A percentile compares a stretch with the other conserved stretches of the same genome.
Evolutionary conservation across 2,113 vertebrate genomes (phyloP).

Genomic region (Opisthocomus hoazin): DNA sequence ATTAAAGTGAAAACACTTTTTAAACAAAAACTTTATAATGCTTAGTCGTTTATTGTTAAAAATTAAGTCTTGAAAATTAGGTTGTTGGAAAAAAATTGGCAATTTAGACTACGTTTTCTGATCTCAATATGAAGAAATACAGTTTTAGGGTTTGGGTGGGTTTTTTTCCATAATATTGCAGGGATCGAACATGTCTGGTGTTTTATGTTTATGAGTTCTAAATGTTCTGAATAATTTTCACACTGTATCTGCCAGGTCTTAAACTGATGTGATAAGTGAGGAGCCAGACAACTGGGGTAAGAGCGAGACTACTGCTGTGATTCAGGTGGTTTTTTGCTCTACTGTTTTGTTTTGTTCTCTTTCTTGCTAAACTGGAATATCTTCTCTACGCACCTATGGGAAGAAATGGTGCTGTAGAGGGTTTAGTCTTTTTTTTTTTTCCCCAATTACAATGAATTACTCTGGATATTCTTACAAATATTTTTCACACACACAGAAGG

Average conservation of each 20-base stretch:
- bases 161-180: neutral
- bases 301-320: neutral
- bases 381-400: neutral
- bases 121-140: neutral
- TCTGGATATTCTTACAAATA: neutral
- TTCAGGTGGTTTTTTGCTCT: neutral
- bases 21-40: slow-evolving; percentile 71
- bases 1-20: slow-evolving; percentile 79
- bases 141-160: neutral
- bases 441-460: neutral
- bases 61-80: neutral
- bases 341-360: neutral
- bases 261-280: neutral
- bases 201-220: neutral
- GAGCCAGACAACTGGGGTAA: neutral
- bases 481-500: neutral
- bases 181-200: neutral
- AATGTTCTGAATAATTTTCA: neutral
- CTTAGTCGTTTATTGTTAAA: slow-evolving; percentile 56
- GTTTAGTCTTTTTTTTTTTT: neutral
- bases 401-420: neutral
- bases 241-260: neutral
- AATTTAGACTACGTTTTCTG: neutral
- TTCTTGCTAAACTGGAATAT: neutral
- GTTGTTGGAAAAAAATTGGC: neutral